Evolutionary conservation across 92 coral and sea anemone genomes (phyloP), one percentile per base, ranked within the genome.

Genomic region (Porites cylindrica): DNA sequence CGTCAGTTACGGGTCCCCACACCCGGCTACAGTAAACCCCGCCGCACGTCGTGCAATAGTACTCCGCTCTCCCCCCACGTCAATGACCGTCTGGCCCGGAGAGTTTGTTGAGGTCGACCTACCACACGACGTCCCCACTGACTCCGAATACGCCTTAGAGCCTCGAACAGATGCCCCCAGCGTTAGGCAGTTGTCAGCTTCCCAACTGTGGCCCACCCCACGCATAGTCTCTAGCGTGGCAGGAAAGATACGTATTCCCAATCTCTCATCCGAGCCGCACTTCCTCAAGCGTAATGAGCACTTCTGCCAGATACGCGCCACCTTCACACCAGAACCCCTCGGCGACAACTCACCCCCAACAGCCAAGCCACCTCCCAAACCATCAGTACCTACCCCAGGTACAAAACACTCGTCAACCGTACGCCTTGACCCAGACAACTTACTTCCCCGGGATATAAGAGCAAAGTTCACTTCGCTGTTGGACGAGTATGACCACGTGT

Each of bases 71-170:
- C 94, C 91, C 86, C 83, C 96, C 13, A 38, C 79, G 11, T 21
- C 86, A 51, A 86, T 76, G 16, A 77, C 85, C 43, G 60, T 92
- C 78, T 92, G 93, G 91, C 93, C 91, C 11, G 95, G 93, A 32
- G 95, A 92, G 54, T 89, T 73, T 81, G 3, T 82, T 11, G 91
- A 93, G 72, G 85, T 93, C 7, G 81, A 79, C 43, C 89, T 90
- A 71, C 96, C 93, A 8, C n/a, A 53, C 12, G 94, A 83, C 66
- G 81, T 85, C 9, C 88, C 90, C 4, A 21, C 88, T 23, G 92
- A 87, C 79, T 78, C 89, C 8, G 84, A 79, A 26, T 82, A 89
- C 43, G 90, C 91, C 61, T 66, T 89, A 17, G 95, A 92, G 62
- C 96, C 91, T 6, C 88, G 93, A 19, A 75, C 82, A 8, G 92